These are phyloP conservation scores for Acheta domesticus DNA, from an alignment of 2,888 invertebrate species.

Conservation along the genomic window DNA sequence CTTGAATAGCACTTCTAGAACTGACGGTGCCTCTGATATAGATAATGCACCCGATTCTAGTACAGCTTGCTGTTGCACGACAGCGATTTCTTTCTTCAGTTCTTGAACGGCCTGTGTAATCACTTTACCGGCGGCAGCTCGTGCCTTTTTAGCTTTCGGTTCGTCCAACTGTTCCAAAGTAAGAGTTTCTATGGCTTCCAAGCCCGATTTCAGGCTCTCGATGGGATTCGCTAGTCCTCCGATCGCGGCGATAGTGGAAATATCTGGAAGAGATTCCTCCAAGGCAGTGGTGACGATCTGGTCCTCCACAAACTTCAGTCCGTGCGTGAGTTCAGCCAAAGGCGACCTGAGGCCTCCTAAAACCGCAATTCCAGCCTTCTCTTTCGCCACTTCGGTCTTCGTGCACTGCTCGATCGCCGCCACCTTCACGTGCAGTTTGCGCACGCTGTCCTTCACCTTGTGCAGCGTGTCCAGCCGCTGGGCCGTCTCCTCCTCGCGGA, in stretches of 20 bases:
- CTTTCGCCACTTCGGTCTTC: neutral
- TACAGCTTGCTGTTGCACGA: conserved; percentile 9
- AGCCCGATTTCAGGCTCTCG: neutral
- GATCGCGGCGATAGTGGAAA: neutral
- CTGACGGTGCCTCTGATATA: neutral
- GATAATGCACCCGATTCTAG: conserved; percentile 9
- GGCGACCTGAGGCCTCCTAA: neutral
- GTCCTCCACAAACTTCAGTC: neutral
- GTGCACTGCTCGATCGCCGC: neutral
- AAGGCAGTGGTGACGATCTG: neutral
- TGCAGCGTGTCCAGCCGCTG: neutral
- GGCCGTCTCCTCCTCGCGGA: neutral
- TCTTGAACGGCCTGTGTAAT: neutral
- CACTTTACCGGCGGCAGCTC: neutral
- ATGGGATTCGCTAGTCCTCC: neutral
- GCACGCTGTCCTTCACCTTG: neutral
- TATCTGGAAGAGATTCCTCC: neutral
- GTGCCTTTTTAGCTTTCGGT: neutral
- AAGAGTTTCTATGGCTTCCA: neutral
- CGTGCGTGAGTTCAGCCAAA: neutral
- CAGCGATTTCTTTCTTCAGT: neutral
- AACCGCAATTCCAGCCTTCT: neutral
- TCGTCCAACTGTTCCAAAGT: neutral
- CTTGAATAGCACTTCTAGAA: neutral
- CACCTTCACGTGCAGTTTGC: neutral